A percentile compares a stretch with the other conserved stretches of the same genome.
These are phyloP conservation scores for Lepidurus packardi DNA, from an alignment of 1,140 invertebrate species.

Conservation along the genomic window DNA sequence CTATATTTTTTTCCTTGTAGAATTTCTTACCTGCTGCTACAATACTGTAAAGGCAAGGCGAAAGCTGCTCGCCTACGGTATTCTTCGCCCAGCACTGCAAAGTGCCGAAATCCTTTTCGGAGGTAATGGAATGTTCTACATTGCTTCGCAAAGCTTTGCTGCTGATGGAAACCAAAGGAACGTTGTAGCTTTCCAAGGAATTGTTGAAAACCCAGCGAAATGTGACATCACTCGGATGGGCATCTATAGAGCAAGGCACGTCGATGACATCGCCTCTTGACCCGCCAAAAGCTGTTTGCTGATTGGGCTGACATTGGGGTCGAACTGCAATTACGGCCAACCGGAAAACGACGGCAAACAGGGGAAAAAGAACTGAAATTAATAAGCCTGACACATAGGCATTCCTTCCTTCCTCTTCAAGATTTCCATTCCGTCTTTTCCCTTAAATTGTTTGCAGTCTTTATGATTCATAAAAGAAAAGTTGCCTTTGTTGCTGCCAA, in stretches of 20 bases:
- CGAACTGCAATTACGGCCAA: conserved; percentile 55
- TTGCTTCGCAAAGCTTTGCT: conserved; percentile 55
- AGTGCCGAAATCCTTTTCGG: conserved; percentile 66
- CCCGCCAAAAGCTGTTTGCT: conserved; percentile 52
- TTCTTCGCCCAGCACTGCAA: conserved; percentile 80
- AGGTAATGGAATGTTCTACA: conserved; percentile 57
- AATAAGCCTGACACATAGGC: neutral
- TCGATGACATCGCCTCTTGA: conserved; percentile 73
- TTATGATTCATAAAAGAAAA: too few relatives aligned
- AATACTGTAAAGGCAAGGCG: conserved; percentile 73
- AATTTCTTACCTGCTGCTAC: conserved; percentile 41
- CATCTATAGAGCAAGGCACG: conserved; percentile 77
- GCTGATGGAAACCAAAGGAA: neutral
- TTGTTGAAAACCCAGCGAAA: conserved; percentile 91
- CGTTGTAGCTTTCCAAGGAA: conserved; percentile 46
- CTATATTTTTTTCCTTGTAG: neutral
- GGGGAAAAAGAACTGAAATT: neutral
- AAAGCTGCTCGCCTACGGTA: conserved; percentile 67
- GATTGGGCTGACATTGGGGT: conserved; percentile 29
- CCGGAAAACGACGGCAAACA: neutral
- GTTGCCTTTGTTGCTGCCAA: too few relatives aligned
- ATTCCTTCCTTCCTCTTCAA: neutral
- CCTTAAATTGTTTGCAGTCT: too few relatives aligned
- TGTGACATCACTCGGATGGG: conserved; percentile 75
- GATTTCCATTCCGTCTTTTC: neutral